phyloP scores from a whole-genome alignment of 2,888 invertebrate species.

The Allacma fusca region DNA sequence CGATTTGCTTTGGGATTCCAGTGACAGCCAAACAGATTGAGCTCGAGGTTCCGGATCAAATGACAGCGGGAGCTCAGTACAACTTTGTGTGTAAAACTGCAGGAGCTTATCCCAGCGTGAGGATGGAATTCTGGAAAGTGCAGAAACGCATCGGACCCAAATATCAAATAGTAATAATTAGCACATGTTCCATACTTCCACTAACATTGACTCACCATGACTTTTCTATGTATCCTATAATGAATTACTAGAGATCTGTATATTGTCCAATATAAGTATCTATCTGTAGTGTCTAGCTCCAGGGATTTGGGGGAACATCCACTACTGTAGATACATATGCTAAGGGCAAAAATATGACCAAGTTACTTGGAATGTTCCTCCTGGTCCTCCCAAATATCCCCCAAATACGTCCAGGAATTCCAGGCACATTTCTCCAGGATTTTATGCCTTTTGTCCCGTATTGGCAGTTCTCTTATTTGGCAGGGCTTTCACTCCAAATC shows the following conservation, averaged over 20 bases:
- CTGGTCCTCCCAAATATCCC: too few species aligned
- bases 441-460: not conserved
- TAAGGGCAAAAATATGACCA: too few species aligned
- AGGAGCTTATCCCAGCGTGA: conserved; percentile 59
- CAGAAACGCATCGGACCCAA: conserved; percentile 57
- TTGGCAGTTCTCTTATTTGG: not conserved
- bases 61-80: conserved; percentile 59
- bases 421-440: not conserved
- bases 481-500: not conserved
- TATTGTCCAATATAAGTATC: too few species aligned
- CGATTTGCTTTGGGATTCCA: conserved; percentile 42
- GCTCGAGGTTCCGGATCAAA: conserved; percentile 57
- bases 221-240: too few species aligned
- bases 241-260: too few species aligned
- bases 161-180: conserved; percentile 59
- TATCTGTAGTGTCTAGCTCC: too few species aligned
- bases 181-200: not conserved
- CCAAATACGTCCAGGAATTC: not conserved
- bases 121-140: conserved; percentile 59
- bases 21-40: conserved; percentile 58
- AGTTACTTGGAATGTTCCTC: too few species aligned
- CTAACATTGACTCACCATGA: conserved; percentile 1
- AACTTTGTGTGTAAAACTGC: conserved; percentile 52
- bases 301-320: too few species aligned
- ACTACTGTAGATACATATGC: too few species aligned